These are phyloP conservation scores for Mimumesa dahlbomi DNA, from an alignment of 2,888 invertebrate genomes.

Conservation along the genomic window DNA sequence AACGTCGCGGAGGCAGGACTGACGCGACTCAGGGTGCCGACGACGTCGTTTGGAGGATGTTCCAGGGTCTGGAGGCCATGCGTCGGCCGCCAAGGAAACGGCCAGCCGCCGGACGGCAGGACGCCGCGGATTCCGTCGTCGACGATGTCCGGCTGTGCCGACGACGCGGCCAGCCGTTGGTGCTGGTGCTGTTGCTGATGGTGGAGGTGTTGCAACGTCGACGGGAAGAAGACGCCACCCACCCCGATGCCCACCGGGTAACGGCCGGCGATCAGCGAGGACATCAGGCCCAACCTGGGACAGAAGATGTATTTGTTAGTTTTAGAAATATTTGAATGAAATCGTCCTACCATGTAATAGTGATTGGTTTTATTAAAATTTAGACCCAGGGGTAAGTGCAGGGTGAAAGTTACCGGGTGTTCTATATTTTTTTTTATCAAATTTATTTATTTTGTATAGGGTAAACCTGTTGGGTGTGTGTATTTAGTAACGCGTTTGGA, in stretches of 20 bases:
- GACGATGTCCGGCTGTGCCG: slow-evolving; percentile 74
- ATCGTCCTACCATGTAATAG: too few relatives aligned
- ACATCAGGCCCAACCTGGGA: slow-evolving; percentile 75
- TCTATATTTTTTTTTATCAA: too few relatives aligned
- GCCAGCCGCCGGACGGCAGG: slow-evolving; percentile 74
- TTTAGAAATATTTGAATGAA: too few relatives aligned
- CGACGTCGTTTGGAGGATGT: slow-evolving; percentile 74
- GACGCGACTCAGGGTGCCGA: slow-evolving; percentile 74
- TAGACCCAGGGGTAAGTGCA: too few relatives aligned
- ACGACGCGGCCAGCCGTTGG: slow-evolving; percentile 74
- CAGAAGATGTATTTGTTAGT: not conserved
- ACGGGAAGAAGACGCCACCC: slow-evolving; percentile 77
- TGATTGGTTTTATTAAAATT: too few relatives aligned
- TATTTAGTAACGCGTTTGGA: too few relatives aligned
- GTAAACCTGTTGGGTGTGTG: too few relatives aligned
- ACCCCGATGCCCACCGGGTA: slow-evolving; percentile 77
- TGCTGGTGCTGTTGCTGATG: slow-evolving; percentile 77
- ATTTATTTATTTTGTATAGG: too few relatives aligned
- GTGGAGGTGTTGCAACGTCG: slow-evolving; percentile 76
- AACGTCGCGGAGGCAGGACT: slow-evolving; percentile 77
- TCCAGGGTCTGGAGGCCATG: slow-evolving; percentile 76
- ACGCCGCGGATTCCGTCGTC: slow-evolving; percentile 75
- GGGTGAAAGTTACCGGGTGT: too few relatives aligned
- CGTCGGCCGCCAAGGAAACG: slow-evolving; percentile 78
- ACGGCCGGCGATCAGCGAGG: slow-evolving; percentile 76